Evolutionary conservation across 2,888 invertebrate species (phyloP).

Genomic region (Polyploca ridens): DNA sequence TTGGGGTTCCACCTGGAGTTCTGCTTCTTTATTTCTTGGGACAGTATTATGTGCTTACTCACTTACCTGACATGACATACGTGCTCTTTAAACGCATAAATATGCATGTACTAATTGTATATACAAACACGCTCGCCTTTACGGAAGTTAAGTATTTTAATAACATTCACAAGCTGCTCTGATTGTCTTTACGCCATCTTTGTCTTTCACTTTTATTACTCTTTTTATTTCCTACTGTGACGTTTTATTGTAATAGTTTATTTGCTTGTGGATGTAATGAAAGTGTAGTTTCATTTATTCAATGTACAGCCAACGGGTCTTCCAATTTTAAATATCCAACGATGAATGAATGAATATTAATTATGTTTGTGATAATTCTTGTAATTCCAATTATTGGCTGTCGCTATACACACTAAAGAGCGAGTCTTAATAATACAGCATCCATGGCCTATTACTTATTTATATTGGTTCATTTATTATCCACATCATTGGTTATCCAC

Average conservation of each 20-base stretch:
- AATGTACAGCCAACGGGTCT: neutral
- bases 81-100: neutral
- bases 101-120: constrained; percentile 15
- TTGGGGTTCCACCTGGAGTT: too few species aligned
- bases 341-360: neutral
- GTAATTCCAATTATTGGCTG: neutral
- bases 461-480: neutral
- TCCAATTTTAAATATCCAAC: neutral
- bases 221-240: constrained; percentile 43
- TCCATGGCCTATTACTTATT: too few species aligned
- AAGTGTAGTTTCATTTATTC: constrained; percentile 3
- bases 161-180: constrained; percentile 35
- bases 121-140: constrained; percentile 1
- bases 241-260: constrained; percentile 16
- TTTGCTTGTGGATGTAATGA: neutral
- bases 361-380: neutral
- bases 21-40: too few species aligned
- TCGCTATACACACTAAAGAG: neutral
- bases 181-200: constrained; percentile 37
- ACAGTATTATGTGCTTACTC: neutral
- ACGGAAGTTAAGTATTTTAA: constrained; percentile 23
- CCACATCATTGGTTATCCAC: too few species aligned
- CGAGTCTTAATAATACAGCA: neutral
- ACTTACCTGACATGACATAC: constrained; percentile 7
- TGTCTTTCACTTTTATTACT: constrained; percentile 54